Evolutionary conservation across 2,888 invertebrate species (phyloP).

Genomic region (Imbricaverruca yamaguchii): DNA sequence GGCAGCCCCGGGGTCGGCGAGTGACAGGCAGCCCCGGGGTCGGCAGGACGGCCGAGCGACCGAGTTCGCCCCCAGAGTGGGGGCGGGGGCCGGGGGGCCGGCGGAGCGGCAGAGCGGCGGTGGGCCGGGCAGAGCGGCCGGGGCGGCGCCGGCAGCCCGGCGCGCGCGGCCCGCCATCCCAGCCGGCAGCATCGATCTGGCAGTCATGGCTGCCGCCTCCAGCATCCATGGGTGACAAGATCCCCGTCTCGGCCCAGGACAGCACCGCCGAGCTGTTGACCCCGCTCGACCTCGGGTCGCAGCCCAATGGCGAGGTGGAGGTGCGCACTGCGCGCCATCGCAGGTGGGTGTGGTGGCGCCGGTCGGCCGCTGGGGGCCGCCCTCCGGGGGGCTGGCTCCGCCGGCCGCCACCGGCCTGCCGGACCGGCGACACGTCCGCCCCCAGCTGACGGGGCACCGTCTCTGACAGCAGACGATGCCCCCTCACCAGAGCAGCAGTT

Average conservation of each 20-base stretch:
- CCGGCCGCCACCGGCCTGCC: too few species aligned
- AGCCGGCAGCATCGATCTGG: not conserved
- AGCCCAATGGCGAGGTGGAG: slow-evolving; percentile 6
- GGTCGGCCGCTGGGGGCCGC: not conserved
- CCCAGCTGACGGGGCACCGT: too few species aligned
- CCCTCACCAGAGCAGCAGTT: too few species aligned
- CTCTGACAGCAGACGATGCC: too few species aligned
- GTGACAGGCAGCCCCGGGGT: too few species aligned
- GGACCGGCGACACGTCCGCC: too few species aligned
- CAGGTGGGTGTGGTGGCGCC: not conserved
- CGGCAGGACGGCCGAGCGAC: too few species aligned
- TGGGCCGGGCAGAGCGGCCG: not conserved
- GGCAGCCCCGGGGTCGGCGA: too few species aligned
- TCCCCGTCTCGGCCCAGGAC: slow-evolving; percentile 10
- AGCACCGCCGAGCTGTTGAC: slow-evolving; percentile 14
- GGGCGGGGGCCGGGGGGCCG: not conserved
- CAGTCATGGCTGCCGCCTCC: slow-evolving; percentile 11
- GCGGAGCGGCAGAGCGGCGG: not conserved
- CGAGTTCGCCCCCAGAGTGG: too few species aligned
- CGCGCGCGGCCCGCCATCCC: not conserved
- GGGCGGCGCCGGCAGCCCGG: not conserved
- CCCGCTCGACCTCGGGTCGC: slow-evolving; percentile 8
- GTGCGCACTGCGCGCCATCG: not conserved
- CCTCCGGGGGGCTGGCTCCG: not conserved
- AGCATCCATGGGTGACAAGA: slow-evolving; percentile 10